Evolutionary conservation across 1,140 invertebrate species (phyloP).

Genomic region (Tetraneura akinire): DNA sequence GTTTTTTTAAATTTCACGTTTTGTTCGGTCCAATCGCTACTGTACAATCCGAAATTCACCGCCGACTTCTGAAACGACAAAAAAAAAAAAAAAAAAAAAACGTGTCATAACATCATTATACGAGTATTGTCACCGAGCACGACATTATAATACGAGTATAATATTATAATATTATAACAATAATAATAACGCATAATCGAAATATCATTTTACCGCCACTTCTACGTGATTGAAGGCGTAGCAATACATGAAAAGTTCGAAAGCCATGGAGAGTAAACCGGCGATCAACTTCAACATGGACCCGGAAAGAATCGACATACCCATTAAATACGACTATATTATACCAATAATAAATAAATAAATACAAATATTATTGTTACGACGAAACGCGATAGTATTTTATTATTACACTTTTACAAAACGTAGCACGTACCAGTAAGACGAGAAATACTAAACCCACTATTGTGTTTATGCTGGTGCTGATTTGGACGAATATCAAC

Average conservation of each 20-base stretch:
- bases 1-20: slow-evolving; percentile 24
- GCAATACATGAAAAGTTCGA: neutral
- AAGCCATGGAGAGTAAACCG: neutral
- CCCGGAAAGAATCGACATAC: neutral
- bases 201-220: neutral
- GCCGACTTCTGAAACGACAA: neutral
- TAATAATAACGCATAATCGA: too few relatives aligned
- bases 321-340: too few relatives aligned
- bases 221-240: neutral
- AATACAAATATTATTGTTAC: too few relatives aligned
- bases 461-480: neutral
- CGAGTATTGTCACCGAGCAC: too few relatives aligned
- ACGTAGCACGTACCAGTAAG: neutral
- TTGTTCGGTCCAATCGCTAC: slow-evolving; percentile 5
- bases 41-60: neutral
- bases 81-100: too few relatives aligned
- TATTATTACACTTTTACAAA: too few relatives aligned
- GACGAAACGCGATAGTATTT: too few relatives aligned
- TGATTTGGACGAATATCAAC: neutral
- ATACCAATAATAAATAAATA: too few relatives aligned
- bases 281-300: neutral
- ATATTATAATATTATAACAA: too few relatives aligned
- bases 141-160: too few relatives aligned
- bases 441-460: neutral
- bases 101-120: too few relatives aligned